Conservation (phyloP, 2,888 invertebrate genomes). For the Trichogramma dendrolimi region DNA sequence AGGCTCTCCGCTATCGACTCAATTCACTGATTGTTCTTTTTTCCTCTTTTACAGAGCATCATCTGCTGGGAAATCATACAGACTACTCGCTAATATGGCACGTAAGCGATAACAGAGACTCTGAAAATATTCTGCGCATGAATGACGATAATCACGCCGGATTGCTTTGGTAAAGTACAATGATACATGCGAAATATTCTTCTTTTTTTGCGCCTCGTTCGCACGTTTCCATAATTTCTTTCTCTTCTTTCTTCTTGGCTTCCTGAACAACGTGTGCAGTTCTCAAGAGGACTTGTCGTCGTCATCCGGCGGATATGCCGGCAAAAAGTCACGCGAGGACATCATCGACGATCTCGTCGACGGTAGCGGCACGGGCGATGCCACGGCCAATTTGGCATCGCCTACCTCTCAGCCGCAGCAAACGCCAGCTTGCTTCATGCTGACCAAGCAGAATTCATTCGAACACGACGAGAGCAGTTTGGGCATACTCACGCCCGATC, state of each 20-base stretch:
- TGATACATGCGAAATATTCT: no score
- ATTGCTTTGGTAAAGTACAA: slow-evolving; percentile 34
- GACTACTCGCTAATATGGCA: slow-evolving; percentile 39
- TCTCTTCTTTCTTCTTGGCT: slow-evolving; percentile 30
- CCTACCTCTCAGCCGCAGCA: slow-evolving; percentile 4
- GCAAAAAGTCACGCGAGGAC: background rate
- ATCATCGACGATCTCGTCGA: slow-evolving; percentile 40
- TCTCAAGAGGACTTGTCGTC: slow-evolving; percentile 24
- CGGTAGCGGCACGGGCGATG: slow-evolving; percentile 56
- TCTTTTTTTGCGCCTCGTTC: no score
- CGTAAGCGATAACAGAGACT: slow-evolving; percentile 40
- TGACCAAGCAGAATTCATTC: slow-evolving; percentile 73
- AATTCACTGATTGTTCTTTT: no score
- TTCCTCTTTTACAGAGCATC: no score
- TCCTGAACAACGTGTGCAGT: slow-evolving; percentile 35
- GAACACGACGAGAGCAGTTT: slow-evolving; percentile 78
- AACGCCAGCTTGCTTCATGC: slow-evolving; percentile 44
- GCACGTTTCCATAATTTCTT: background rate
- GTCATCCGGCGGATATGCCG: background rate
- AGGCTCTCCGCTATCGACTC: no score
- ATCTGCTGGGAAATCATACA: no score
- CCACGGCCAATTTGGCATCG: slow-evolving; percentile 54
- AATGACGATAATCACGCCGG: slow-evolving; percentile 38
- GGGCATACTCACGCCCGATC: slow-evolving; percentile 83
- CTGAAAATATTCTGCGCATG: slow-evolving; percentile 39